A percentile compares a stretch with the other conserved stretches of the same genome.
phyloP scores from a whole-genome alignment of 2,113 vertebrate species.

The Heptranchias perlo region DNA sequence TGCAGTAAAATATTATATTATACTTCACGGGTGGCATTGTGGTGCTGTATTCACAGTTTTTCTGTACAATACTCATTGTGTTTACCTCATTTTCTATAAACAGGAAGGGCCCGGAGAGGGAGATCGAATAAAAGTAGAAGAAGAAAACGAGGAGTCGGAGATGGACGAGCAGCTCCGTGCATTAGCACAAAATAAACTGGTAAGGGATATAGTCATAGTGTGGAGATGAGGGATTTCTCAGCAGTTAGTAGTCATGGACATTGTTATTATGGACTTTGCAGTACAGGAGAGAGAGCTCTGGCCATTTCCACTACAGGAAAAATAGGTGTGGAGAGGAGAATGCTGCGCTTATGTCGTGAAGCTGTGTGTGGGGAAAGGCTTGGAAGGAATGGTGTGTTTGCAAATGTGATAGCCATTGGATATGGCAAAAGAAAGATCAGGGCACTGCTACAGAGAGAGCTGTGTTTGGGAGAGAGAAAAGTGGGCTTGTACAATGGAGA shows the following conservation, averaged over 20 bases:
- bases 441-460: background rate
- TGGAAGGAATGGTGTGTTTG: background rate
- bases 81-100: slow-evolving; percentile 26
- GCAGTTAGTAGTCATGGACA: background rate
- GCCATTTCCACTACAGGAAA: background rate
- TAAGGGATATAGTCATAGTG: slow-evolving; percentile 46
- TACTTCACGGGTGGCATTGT: background rate
- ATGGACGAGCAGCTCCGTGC: slow-evolving; percentile 68
- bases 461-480: background rate
- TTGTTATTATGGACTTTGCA: background rate
- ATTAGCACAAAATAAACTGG: slow-evolving; percentile 64
- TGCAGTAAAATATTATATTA: background rate
- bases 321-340: background rate
- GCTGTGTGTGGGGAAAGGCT: background rate
- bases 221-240: background rate
- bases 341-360: background rate
- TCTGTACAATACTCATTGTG: background rate
- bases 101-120: slow-evolving; percentile 52
- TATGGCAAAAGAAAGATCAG: background rate
- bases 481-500: background rate
- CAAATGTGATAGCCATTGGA: background rate
- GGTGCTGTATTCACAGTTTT: background rate
- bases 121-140: slow-evolving; percentile 58
- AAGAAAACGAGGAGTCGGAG: slow-evolving; percentile 73
- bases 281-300: background rate